Base-by-base conservation (phyloP, 2,888 invertebrate genomes). In the Abscondita cerata region DNA sequence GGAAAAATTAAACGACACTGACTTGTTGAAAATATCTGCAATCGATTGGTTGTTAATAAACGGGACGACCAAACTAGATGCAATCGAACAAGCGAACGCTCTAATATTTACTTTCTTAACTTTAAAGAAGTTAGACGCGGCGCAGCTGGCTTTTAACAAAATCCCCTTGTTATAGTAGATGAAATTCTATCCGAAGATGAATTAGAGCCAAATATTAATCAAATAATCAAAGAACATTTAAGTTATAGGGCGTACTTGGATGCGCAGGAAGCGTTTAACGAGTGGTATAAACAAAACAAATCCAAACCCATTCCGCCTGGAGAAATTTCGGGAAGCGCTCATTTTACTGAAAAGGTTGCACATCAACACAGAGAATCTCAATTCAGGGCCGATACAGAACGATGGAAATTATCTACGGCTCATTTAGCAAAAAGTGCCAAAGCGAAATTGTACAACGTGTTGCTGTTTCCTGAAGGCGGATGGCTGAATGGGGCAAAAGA, bases 21-120 rank as follows among this genome's bases (percentile, higher is more conserved):
- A 95, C 77, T 80, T 86, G 57, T 85, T 85, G 62, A 91, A 91
- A 78, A 90, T 93, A 51, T 86, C 86, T 31, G 86, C 94, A 0
- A 81, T 97, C 1, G 96, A 96, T 77, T 96, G 96, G 95, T 80
- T 97, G 6, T 85, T 90, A 18, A 90, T 94, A 72, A 88, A 94
- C 73, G 85, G 87, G 11, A 83, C 87, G 48, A 95, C 96, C 79
- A 81, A 90, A 40, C 85, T 88, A 36, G 96, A 96, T 80, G 90
- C 93, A 8, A 76, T 97, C 16, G 89, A 89, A 84, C 90, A 96
- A 75, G 89, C 92, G n/a, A 96, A 96, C 83, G 89, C 93, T 12
- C 85, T 97, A 76, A 90, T 96, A 73, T 87, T 95, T 62, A 87
- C 87, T 59, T 96, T 96, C 78, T 83, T 97, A 63, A 91, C 89